Evolutionary conservation across 2,113 vertebrate genomes (phyloP).

Genomic region (Pontoporia blainvillei): DNA sequence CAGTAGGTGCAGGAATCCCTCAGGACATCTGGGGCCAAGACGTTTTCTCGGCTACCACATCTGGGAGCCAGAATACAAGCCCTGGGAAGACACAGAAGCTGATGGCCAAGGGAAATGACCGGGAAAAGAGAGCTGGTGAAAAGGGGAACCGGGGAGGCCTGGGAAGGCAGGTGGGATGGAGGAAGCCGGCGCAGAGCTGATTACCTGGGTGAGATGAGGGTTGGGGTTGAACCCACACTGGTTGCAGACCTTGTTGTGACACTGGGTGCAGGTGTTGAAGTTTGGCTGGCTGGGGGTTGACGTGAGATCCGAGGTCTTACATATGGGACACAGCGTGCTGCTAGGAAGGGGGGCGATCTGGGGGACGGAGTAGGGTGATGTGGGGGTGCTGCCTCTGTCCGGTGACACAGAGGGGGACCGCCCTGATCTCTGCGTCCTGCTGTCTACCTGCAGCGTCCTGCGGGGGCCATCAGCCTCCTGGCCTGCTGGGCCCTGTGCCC

Average conservation of each 20-base stretch:
- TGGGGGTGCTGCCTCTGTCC: conserved; percentile 91
- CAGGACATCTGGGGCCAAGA: not conserved
- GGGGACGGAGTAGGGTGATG: conserved; percentile 96
- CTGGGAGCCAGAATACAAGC: not conserved
- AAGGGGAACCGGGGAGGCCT: not conserved
- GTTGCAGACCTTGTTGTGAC: conserved; percentile 95
- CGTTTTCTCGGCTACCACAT: not conserved
- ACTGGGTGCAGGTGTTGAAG: conserved; percentile 96
- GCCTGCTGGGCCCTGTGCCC: conserved; percentile 75
- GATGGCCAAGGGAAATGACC: not conserved
- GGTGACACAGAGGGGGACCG: conserved; percentile 88
- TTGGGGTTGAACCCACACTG: conserved; percentile 99
- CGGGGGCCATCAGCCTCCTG: conserved; percentile 69
- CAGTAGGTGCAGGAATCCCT: not conserved
- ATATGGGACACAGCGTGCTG: conserved; percentile 97
- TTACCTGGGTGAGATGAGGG: conserved; percentile 98
- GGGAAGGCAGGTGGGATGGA: not conserved
- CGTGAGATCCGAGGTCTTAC: conserved; percentile 96
- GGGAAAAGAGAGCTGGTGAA: not conserved
- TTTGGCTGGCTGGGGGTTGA: conserved; percentile 90
- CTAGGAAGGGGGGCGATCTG: conserved; percentile 98
- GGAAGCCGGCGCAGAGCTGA: not conserved
- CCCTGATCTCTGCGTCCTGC: conserved; percentile 79
- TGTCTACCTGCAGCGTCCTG: conserved; percentile 84
- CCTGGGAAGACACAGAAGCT: not conserved